Evolutionary conservation across 2,113 vertebrate genomes (phyloP), one percentile per base, ranked within the genome.

Genomic region (Crocuta crocuta): DNA sequence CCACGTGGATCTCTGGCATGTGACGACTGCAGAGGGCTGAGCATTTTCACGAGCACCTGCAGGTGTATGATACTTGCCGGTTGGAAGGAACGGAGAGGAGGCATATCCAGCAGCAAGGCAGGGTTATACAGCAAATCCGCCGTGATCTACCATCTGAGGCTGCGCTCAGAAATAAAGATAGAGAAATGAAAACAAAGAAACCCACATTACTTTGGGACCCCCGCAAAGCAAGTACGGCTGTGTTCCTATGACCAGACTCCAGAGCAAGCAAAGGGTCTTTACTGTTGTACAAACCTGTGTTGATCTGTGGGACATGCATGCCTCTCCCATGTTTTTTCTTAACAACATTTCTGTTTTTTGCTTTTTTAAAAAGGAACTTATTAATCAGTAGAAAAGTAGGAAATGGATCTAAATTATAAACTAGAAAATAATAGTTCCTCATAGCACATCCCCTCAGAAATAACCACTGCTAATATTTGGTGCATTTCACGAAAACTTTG

Each of bases 401-500:
- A 35, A 71, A 93, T 85, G 45, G 26, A 43, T 15, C 16, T 78
- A 88, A 94, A 35, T 92, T 94, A 81, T 74, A 84, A 97, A 96
- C 35, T 53, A 90, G 55, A 76, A 94, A 95, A 88, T 73, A 90
- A 73, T 6, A 70, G 31, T 35, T 96, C 33, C 76, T n/a, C 24
- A 63, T 68, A 96, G 26, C 95, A 43, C 21, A 95, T 61, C 5
- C 4, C 39, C 11, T 87, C 39, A 87, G 63, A 97, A 96, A 96
- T 78, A 98, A 79, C 35, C 70, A 86, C 39, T 63, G 45, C 65
- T 94, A 86, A 61, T 85, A 95, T 83, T 96, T 82, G 66, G 28
- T 73, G 24, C 53, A 92, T 87, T 86, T 82, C 50, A 79, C 82
- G 58, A 68, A 95, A 92, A 50, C 0, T 4, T 96, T 91, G 82